Conservation (phyloP, 2,888 invertebrate species). For the Troides helena region DNA sequence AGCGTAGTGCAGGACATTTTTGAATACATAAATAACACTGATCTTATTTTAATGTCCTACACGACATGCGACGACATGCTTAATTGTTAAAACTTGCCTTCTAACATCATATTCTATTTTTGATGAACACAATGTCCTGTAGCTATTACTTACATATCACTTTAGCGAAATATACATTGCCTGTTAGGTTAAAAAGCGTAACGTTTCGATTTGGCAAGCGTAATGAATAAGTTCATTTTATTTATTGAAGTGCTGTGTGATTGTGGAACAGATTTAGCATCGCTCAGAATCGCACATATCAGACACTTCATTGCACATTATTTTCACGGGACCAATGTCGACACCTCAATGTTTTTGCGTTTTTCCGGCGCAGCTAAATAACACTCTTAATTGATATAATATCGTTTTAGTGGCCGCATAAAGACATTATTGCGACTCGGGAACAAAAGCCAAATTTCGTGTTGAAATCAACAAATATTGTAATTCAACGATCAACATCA, state of each 20-base stretch:
- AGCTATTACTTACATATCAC: conserved; percentile 36
- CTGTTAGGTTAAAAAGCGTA: conserved; percentile 24
- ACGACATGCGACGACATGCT: conserved; percentile 75
- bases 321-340: conserved; percentile 62
- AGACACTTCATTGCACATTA: conserved; percentile 67
- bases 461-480: conserved; percentile 71
- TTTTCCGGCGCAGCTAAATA: conserved; percentile 71
- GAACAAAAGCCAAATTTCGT: conserved; percentile 72
- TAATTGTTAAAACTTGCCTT: conserved; percentile 68
- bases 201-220: conserved; percentile 32
- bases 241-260: conserved; percentile 40
- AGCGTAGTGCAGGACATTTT: conserved; percentile 68
- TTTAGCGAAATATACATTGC: conserved; percentile 5
- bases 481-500: conserved; percentile 56
- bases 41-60: conserved; percentile 79
- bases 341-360: conserved; percentile 73
- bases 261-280: conserved; percentile 40
- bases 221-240: conserved; percentile 33
- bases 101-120: conserved; percentile 65
- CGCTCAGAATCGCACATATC: conserved; percentile 56
- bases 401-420: conserved; percentile 70
- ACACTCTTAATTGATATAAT: conserved; percentile 74
- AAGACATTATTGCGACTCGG: conserved; percentile 63
- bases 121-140: conserved; percentile 59
- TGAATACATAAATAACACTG: conserved; percentile 77